These are phyloP conservation scores for Oostethus manadensis DNA, from an alignment of 2,113 vertebrate species.

Conservation along the genomic window DNA sequence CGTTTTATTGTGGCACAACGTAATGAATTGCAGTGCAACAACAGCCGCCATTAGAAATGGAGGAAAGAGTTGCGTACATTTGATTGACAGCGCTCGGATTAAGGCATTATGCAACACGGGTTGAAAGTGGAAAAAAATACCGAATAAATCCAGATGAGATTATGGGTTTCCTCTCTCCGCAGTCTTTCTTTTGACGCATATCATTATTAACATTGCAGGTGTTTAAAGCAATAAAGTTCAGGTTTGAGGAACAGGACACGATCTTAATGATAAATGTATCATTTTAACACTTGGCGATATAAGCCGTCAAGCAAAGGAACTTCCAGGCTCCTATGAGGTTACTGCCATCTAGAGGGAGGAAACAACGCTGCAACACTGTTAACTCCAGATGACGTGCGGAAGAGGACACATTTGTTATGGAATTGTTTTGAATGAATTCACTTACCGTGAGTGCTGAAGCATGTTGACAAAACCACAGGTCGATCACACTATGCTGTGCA, in stretches of 20 bases:
- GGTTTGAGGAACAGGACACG: neutral
- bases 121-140: conserved; percentile 46
- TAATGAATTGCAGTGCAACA: conserved; percentile 5
- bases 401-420: too few species aligned
- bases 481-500: too few species aligned
- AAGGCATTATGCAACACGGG: conserved; percentile 60
- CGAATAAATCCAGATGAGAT: conserved; percentile 63
- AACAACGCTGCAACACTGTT: conserved; percentile 6
- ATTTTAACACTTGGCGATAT: conserved; percentile 1
- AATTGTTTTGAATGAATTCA: neutral
- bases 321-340: conserved; percentile 6
- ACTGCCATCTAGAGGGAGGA: conserved; percentile 44
- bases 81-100: conserved; percentile 59
- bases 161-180: conserved; percentile 45
- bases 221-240: conserved; percentile 9
- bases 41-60: conserved; percentile 18
- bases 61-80: conserved; percentile 38
- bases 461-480: too few species aligned
- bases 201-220: conserved; percentile 12
- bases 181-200: conserved; percentile 17
- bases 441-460: too few species aligned
- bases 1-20: neutral
- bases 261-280: neutral
- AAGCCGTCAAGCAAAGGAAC: conserved; percentile 12
- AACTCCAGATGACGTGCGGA: neutral